Evolutionary conservation across 2,888 invertebrate species (phyloP).

Genomic region (Meganola albula): DNA sequence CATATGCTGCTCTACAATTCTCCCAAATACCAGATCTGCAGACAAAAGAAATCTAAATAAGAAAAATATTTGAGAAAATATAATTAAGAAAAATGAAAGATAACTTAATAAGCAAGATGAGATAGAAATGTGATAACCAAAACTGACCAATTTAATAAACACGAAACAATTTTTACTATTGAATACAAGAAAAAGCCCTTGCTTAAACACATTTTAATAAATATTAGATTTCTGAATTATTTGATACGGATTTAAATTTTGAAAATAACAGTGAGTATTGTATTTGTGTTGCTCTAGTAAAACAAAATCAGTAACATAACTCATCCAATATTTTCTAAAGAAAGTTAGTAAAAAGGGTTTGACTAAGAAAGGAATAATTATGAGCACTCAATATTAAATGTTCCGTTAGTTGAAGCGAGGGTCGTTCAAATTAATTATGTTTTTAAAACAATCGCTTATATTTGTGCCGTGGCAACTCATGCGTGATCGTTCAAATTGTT

Average conservation of each 20-base stretch:
- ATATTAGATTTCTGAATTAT: background rate
- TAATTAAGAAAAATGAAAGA: slow-evolving; percentile 38
- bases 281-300: slow-evolving; percentile 27
- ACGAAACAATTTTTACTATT: background rate
- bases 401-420: slow-evolving; percentile 69
- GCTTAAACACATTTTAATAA: background rate
- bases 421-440: slow-evolving; percentile 74
- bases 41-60: slow-evolving; percentile 70
- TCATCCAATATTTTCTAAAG: slow-evolving; percentile 49
- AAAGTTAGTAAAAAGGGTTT: slow-evolving; percentile 67
- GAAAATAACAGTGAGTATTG: too few relatives aligned
- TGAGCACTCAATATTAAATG: slow-evolving; percentile 77
- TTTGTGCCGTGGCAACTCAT: slow-evolving; percentile 69
- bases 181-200: background rate
- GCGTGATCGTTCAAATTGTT: slow-evolving; percentile 74
- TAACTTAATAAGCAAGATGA: slow-evolving; percentile 31
- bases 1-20: slow-evolving; percentile 95
- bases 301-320: slow-evolving; percentile 41
- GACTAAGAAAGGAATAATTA: slow-evolving; percentile 72
- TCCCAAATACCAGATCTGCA: slow-evolving; percentile 93
- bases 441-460: slow-evolving; percentile 76
- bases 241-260: too few relatives aligned
- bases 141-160: slow-evolving; percentile 3
- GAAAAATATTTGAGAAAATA: slow-evolving; percentile 49
- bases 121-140: slow-evolving; percentile 26